Base-by-base conservation (phyloP, 1,140 invertebrate species). In the Spodoptera frugiperda region DNA sequence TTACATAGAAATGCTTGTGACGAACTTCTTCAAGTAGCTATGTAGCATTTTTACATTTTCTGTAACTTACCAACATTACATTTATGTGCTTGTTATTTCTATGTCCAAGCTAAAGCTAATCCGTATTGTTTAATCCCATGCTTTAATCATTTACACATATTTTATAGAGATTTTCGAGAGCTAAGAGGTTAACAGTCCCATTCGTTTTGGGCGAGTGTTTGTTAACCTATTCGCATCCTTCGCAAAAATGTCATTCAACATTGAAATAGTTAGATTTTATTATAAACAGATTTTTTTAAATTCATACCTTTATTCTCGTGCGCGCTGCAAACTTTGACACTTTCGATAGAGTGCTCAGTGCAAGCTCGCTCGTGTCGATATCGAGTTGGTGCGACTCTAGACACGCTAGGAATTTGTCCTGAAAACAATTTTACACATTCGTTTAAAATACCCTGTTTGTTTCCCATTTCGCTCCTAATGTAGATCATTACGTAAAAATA, bases 281-380 rank as follows among this genome's bases (percentile, higher is more conserved):
- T 14, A 11, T 39, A 11, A 51, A 19, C 33, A 25, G 33, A 39
- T 33, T 46, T 11, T 51, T 15, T 49, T 17, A 33, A 17, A 19
- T 48, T 46, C 68, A n/a, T 89, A 93, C 98, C 95, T 98, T 98
- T 84, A 98, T 96, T 78, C 96, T 95, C 12, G 98, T 98, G 80
- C 97, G 95, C 46, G 96, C 96, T 11, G 97, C 97, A 91, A 98
- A 97, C 89, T 97, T 97, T 89, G 98, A 97, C 76, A 97, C 97
- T 95, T 98, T 98, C 82, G 97, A 97, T 79, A 98, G 94, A 59
- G 97, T 98, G 86, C 97, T 97, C 83, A 97, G 95, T 85, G 96
- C 96, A 73, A 98, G 95, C 91, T 98, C 97, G 91, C 96, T 97
- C 44, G 96, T 97, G 90, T 98, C 97, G 79, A 98, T 97, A 88